These are phyloP conservation scores for Meleagris gallopavo DNA, from an alignment of 2,113 vertebrate species.

Conservation along the genomic window DNA sequence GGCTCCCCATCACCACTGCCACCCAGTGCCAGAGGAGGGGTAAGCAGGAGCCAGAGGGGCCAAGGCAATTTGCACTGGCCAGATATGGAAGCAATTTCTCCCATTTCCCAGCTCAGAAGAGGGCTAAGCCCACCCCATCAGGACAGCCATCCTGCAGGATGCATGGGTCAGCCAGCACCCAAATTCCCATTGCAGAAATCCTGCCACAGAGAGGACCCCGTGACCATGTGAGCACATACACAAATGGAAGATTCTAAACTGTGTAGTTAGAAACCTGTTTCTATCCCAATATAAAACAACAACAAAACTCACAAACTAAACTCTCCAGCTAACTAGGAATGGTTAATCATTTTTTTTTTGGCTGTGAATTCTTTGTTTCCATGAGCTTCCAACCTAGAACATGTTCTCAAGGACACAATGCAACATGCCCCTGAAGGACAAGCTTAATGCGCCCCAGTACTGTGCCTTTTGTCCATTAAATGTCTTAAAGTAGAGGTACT, in stretches of 20 bases:
- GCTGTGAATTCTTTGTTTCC: background rate
- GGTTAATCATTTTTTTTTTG: too few relatives aligned
- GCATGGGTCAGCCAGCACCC: rapidly evolving
- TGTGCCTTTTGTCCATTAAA: background rate
- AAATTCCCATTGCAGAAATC: background rate
- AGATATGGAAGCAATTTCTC: background rate
- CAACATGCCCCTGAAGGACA: background rate
- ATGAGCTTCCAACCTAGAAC: background rate
- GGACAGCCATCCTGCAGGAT: background rate
- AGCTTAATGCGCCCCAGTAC: background rate
- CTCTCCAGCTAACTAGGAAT: background rate
- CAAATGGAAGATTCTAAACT: background rate
- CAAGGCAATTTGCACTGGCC: background rate
- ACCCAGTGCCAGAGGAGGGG: background rate
- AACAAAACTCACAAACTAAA: background rate
- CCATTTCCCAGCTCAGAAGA: background rate
- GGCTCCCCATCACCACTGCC: background rate
- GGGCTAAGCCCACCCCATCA: background rate
- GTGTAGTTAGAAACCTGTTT: background rate
- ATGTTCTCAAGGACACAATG: background rate
- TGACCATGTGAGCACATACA: background rate
- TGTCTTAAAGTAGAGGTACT: background rate
- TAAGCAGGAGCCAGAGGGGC: background rate
- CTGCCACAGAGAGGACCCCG: rapidly evolving
- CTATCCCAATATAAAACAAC: background rate